Evolutionary conservation across 2,888 invertebrate genomes (phyloP).

Genomic region (Macaria notata): DNA sequence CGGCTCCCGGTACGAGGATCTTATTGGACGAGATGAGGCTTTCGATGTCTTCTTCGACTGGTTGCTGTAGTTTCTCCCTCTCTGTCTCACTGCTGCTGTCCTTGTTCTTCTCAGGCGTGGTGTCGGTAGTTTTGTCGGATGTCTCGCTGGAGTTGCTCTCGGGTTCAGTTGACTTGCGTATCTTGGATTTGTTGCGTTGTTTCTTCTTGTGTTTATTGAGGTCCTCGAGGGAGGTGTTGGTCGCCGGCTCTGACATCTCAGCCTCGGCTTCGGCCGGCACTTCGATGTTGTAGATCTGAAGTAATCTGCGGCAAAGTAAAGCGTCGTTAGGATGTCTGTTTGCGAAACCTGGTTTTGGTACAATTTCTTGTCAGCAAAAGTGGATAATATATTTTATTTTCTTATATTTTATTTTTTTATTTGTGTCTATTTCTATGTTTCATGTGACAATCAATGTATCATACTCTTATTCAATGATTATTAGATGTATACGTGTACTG

Average conservation of each 20-base stretch:
- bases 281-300: conserved; percentile 88
- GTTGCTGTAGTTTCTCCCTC: conserved; percentile 33
- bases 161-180: conserved; percentile 63
- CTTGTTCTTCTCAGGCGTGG: conserved; percentile 61
- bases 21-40: conserved; percentile 77
- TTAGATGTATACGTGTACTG: conserved; percentile 26
- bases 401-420: neutral
- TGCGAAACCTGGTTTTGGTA: no score
- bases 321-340: no score
- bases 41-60: conserved; percentile 72
- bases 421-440: neutral
- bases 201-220: conserved; percentile 67
- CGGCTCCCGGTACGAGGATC: conserved; percentile 68
- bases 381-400: neutral
- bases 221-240: conserved; percentile 59
- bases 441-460: no score
- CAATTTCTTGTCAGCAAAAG: no score
- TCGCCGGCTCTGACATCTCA: conserved; percentile 51
- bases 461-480: no score
- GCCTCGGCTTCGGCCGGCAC: conserved; percentile 81
- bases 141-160: conserved; percentile 63
- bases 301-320: conserved; percentile 76
- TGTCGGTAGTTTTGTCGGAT: conserved; percentile 61
- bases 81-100: conserved; percentile 32
- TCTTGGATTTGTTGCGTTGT: conserved; percentile 67